phyloP scores from a whole-genome alignment of 2,113 vertebrate species.

The Bubo blakistoni region DNA sequence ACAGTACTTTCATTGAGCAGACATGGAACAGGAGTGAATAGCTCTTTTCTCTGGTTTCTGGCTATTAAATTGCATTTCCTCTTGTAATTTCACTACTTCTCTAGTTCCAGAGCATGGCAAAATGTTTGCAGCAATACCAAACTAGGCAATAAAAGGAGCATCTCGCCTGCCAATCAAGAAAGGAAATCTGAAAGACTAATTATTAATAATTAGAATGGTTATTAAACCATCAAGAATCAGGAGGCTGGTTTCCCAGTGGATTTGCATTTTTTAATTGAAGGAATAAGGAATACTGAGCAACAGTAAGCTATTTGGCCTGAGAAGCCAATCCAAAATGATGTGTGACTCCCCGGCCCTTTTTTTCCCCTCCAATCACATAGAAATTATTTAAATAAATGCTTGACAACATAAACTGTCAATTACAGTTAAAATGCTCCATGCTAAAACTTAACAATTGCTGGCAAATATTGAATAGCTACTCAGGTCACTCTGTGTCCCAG shows the following conservation, averaged over 20 bases:
- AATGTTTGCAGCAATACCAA: neutral
- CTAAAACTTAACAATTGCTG: neutral
- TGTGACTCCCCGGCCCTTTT: accelerated
- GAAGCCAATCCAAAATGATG: neutral
- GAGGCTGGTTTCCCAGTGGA: neutral
- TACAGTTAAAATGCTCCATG: neutral
- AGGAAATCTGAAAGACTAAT: neutral
- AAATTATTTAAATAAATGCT: neutral
- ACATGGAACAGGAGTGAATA: neutral
- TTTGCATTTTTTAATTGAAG: neutral
- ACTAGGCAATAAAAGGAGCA: neutral
- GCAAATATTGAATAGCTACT: neutral
- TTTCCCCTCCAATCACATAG: neutral
- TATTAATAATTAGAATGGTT: neutral
- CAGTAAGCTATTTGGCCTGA: neutral
- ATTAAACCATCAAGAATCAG: neutral
- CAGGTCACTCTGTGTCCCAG: neutral
- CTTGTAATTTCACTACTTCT: neutral
- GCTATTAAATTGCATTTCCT: neutral
- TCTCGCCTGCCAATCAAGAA: neutral
- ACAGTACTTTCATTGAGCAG: neutral
- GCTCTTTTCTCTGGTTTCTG: neutral
- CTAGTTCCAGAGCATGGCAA: neutral
- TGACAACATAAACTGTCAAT: neutral
- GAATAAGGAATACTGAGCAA: neutral